Percentiles rank a stretch among this genome's conserved stretches.
These are phyloP conservation scores for Polydrusus tereticollis DNA, from an alignment of 2,888 invertebrate species.

Conservation along the genomic window DNA sequence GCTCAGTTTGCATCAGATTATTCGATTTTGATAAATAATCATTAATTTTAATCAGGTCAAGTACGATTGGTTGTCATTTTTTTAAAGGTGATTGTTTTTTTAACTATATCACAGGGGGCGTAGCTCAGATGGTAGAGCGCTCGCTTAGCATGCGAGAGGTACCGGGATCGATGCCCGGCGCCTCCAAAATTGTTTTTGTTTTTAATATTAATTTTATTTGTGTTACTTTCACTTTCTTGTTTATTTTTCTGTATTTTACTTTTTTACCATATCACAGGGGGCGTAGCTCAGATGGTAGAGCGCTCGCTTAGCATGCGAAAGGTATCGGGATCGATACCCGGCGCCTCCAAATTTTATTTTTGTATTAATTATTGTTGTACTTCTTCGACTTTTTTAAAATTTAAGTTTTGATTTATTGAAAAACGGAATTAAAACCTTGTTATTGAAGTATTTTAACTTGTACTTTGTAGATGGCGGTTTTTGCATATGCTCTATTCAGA, in stretches of 20 bases:
- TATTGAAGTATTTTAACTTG: too few relatives aligned
- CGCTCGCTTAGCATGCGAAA: constrained; percentile 66
- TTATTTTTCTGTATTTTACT: not conserved
- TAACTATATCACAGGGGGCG: constrained; percentile 55
- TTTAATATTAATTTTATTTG: not conserved
- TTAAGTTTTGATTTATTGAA: too few relatives aligned
- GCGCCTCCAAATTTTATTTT: constrained; percentile 60
- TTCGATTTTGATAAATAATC: not conserved
- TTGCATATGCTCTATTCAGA: too few relatives aligned
- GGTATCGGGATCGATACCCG: constrained; percentile 66
- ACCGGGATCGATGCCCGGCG: constrained; percentile 66
- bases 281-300: constrained; percentile 64
- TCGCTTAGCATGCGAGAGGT: constrained; percentile 66
- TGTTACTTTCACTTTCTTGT: not conserved
- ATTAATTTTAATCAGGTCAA: not conserved
- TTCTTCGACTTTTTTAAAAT: not conserved
- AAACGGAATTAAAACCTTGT: too few relatives aligned
- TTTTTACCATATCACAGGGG: constrained; percentile 54
- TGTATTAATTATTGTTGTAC: not conserved
- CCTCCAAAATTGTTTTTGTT: constrained; percentile 57
- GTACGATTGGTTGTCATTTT: not conserved
- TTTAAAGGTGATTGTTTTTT: not conserved
- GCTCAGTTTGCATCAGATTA: not conserved
- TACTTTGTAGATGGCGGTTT: too few relatives aligned
- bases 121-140: constrained; percentile 64